These are phyloP conservation scores for Leucania comma DNA, from an alignment of 2,888 invertebrate genomes.

Conservation along the genomic window DNA sequence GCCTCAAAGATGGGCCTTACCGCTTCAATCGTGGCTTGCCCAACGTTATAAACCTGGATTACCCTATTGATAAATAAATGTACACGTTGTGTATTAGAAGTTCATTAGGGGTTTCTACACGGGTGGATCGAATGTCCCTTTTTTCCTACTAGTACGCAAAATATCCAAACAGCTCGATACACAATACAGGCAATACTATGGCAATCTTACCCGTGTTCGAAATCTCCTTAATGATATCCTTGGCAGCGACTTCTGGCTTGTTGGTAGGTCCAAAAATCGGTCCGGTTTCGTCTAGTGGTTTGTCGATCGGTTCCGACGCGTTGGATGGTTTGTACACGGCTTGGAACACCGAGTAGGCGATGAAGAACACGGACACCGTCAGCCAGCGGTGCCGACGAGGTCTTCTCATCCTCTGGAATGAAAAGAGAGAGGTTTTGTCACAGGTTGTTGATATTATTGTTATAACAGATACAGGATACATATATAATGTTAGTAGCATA, in stretches of 20 bases:
- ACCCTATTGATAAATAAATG: no score
- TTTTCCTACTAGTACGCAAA: no score
- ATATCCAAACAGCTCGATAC: no score
- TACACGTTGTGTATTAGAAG: no score
- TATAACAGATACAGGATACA: no score
- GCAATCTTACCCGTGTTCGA: conserved; percentile 52
- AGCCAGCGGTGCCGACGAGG: conserved; percentile 93
- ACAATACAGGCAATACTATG: not conserved
- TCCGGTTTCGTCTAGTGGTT: conserved; percentile 32
- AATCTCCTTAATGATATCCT: conserved; percentile 55
- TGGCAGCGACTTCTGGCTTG: conserved; percentile 43
- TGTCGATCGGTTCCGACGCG: conserved; percentile 67
- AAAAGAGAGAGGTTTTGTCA: not conserved
- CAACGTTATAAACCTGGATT: no score
- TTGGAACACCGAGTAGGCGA: conserved; percentile 92
- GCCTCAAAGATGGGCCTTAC: no score
- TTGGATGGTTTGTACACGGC: conserved; percentile 81
- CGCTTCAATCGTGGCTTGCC: no score
- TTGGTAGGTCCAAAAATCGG: conserved; percentile 11
- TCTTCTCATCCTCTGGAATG: conserved; percentile 90
- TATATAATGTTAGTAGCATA: no score
- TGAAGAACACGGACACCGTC: conserved; percentile 92
- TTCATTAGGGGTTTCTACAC: no score
- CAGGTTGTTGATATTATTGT: no score
- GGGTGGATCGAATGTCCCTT: no score